Evolutionary conservation across 2,888 invertebrate species (phyloP), one percentile per base, ranked within the genome.

Genomic region (Luperina testacea): DNA sequence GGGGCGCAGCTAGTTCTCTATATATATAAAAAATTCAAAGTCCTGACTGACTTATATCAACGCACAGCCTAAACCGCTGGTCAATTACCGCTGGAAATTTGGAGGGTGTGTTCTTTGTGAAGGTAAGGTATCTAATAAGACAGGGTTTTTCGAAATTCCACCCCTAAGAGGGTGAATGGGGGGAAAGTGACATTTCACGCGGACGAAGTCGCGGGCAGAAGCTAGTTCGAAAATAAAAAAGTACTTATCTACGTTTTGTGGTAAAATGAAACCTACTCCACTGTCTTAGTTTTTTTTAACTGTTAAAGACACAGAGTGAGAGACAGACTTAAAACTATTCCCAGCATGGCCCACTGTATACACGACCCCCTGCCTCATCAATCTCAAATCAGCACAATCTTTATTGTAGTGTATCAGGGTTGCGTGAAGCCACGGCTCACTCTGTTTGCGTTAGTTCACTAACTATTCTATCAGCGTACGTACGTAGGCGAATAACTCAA

Each of bases 401-500:
- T 82, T 82, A 80, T 72, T 48, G 84, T 48, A 57, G 70, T 20
- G 64, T 75, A 83, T 74, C 74, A 81, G 80, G 76, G 77, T 90
- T 83, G 87, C 82, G 85, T 87, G 86, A 70, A 79, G 87, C 86
- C 85, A 89, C 84, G 83, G 82, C 84, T 87, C 85, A 90, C 87
- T 90, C 87, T 82, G 83, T 85, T 88, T 84, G 74, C 77, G 77
- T 81, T 86, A 88, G 83, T 90, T 89, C 75, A 70, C 84, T 88
- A 92, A 92, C 88, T 91, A 92, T 92, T 91, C 90, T 89, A 91
- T 91, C 91, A 90, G 83, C 84, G 88, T 80, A 85, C 85, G 85
- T 86, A 89, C 90, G 88, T 90, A 91, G 85, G 90, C 87, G 90
- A 92, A 92, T 92, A 92, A 88, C 91, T 92, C 89, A 91, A 92